Conservation (phyloP, 2,888 invertebrate genomes). For the Pyrrhia umbra region DNA sequence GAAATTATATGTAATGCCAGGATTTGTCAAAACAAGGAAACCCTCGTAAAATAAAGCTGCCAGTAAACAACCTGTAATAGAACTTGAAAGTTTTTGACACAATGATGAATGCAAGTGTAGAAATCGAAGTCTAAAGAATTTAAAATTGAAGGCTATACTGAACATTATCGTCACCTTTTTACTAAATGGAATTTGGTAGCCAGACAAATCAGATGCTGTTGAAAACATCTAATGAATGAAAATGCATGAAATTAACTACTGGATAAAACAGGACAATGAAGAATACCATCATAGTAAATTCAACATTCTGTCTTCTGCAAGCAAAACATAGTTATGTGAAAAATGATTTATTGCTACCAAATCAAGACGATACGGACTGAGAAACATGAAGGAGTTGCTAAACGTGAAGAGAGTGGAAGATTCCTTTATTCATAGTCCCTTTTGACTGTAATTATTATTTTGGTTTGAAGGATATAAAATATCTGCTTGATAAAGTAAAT, state of each 20-base stretch:
- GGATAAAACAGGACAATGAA: background rate
- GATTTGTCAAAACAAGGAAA: background rate
- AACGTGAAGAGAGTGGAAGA: slow-evolving; percentile 2
- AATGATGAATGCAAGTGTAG: background rate
- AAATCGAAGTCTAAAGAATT: background rate
- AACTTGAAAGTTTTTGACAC: background rate
- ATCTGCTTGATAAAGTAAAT: slow-evolving; percentile 30
- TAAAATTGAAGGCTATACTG: background rate
- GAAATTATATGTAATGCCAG: background rate
- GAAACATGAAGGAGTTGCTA: background rate
- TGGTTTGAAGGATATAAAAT: slow-evolving; percentile 19
- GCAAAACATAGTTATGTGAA: background rate
- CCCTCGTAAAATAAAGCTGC: background rate
- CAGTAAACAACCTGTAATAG: slow-evolving; percentile 4
- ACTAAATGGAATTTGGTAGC: background rate
- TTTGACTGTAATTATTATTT: slow-evolving; percentile 70
- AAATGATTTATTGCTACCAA: background rate
- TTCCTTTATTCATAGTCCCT: slow-evolving; percentile 78
- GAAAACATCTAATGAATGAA: background rate
- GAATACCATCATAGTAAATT: background rate
- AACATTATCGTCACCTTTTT: background rate
- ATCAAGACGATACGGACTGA: background rate
- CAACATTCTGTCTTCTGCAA: background rate
- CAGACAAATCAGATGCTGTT: background rate
- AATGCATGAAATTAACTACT: no score